Evolutionary conservation across 2,888 invertebrate species (phyloP).

Genomic region (Anthrax anthrax): DNA sequence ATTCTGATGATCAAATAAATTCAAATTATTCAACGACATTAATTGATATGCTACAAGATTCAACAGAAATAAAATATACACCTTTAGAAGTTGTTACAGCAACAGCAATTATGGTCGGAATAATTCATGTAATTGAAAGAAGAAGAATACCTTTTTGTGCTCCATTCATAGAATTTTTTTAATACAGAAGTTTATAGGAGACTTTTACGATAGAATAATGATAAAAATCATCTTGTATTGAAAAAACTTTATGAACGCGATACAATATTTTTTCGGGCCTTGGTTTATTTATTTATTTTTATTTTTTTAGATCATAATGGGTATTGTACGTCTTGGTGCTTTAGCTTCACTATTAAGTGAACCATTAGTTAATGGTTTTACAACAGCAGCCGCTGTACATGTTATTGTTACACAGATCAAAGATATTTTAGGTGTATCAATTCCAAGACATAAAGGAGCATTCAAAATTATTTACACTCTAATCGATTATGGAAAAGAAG

Average conservation of each 20-base stretch:
- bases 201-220: too few relatives aligned
- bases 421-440: constrained; percentile 43
- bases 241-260: background rate
- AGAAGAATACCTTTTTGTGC: too few relatives aligned
- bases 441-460: constrained; percentile 42
- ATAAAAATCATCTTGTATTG: background rate
- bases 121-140: constrained; percentile 58
- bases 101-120: constrained; percentile 54
- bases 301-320: constrained; percentile 45
- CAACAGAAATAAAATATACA: constrained; percentile 28
- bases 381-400: constrained; percentile 56
- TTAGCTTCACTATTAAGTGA: constrained; percentile 47
- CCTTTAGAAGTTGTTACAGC: constrained; percentile 56
- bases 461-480: constrained; percentile 46
- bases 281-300: background rate
- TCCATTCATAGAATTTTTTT: too few relatives aligned
- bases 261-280: too few relatives aligned
- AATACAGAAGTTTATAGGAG: too few relatives aligned
- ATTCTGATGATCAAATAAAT: background rate
- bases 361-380: constrained; percentile 56
- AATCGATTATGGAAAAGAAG: constrained; percentile 40
- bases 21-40: constrained; percentile 1
- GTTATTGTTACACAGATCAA: constrained; percentile 55
- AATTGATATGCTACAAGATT: constrained; percentile 1
- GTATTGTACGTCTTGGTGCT: constrained; percentile 43